These are phyloP conservation scores for Acleris holmiana DNA, from an alignment of 2,888 invertebrate genomes.

Conservation along the genomic window DNA sequence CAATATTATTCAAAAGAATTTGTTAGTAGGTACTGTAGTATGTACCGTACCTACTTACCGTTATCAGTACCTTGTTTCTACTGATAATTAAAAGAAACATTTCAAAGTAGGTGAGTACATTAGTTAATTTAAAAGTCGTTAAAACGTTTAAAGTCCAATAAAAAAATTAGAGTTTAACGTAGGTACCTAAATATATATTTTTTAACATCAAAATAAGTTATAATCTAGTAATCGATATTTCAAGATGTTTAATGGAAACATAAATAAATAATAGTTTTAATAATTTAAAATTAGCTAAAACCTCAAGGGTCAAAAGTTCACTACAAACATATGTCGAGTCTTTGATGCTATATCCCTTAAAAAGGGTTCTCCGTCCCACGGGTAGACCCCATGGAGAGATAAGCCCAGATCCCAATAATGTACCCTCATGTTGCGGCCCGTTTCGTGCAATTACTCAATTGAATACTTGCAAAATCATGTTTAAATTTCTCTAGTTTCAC, in stretches of 20 bases:
- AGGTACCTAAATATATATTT: background rate
- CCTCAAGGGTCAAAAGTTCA: constrained; percentile 9
- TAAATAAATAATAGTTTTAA: background rate
- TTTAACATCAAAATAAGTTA: too few relatives aligned
- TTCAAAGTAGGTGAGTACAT: background rate
- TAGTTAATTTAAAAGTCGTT: background rate
- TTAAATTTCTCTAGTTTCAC: constrained; percentile 20
- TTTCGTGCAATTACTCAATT: constrained; percentile 61
- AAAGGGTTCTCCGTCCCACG: constrained; percentile 79
- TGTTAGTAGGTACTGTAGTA: too few relatives aligned
- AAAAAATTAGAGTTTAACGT: background rate
- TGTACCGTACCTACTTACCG: too few relatives aligned
- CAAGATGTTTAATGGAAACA: background rate
- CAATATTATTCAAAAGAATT: too few relatives aligned
- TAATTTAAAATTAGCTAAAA: constrained; percentile 8
- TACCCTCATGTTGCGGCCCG: constrained; percentile 76
- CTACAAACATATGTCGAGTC: constrained; percentile 17
- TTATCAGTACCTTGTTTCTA: too few relatives aligned
- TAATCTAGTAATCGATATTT: too few relatives aligned
- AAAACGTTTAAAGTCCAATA: background rate
- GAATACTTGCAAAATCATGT: constrained; percentile 34
- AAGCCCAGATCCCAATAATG: constrained; percentile 69
- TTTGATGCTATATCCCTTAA: constrained; percentile 38
- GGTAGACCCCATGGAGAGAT: constrained; percentile 79
- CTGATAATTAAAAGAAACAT: too few relatives aligned